These are phyloP conservation scores for Podargus strigoides DNA, from an alignment of 2,797 vertebrate species.

Conservation along the genomic window DNA sequence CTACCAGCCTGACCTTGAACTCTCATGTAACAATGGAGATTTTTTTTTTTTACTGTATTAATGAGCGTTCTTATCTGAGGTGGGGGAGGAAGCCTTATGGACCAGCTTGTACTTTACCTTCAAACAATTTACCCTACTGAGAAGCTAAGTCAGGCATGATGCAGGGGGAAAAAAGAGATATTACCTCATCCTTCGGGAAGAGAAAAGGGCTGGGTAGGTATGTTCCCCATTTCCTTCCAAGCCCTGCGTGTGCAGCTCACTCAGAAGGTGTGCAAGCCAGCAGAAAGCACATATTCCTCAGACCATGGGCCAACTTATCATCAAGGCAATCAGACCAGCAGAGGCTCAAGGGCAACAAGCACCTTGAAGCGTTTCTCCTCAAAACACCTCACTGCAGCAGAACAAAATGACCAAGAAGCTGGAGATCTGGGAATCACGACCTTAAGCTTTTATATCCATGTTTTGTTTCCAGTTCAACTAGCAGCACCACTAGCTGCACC, in stretches of 20 bases:
- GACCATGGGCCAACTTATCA: background rate
- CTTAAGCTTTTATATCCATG: background rate
- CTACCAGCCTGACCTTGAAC: constrained; percentile 63
- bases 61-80: constrained; percentile 52
- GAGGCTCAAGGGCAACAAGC: background rate
- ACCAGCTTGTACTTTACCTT: constrained; percentile 36
- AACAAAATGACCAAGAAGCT: background rate
- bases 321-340: background rate
- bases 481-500: background rate
- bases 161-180: background rate
- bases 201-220: background rate
- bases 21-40: constrained; percentile 59
- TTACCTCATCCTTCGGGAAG: background rate
- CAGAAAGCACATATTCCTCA: background rate
- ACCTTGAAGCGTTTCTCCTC: background rate
- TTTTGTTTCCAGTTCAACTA: background rate
- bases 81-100: constrained; percentile 29
- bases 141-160: background rate
- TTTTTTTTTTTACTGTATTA: constrained; percentile 48
- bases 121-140: background rate
- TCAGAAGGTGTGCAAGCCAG: background rate
- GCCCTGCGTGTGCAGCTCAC: background rate
- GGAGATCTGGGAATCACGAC: background rate
- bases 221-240: background rate
- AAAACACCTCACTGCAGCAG: background rate